Evolutionary conservation across 2,888 invertebrate genomes (phyloP), one percentile per base, ranked within the genome.

Genomic region (Erebia ligea): DNA sequence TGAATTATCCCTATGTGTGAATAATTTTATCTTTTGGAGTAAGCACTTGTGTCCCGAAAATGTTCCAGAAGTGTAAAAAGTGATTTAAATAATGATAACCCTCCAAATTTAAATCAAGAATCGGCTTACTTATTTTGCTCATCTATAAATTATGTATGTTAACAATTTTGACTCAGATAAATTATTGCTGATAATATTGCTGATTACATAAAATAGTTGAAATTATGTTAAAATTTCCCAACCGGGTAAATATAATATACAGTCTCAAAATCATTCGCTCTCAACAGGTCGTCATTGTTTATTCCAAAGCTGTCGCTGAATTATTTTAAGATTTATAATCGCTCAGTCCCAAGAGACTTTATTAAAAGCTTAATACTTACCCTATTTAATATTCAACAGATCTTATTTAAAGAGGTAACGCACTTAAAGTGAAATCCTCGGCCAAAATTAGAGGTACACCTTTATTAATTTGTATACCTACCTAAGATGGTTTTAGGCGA

Each of bases 321-420:
- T 62, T 62, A 62, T 48, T 62, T 62, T 19, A 61, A 61, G 45
- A 45, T 62, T 64, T 64, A 88, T 90, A 91, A 92, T 91, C 90
- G 88, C 88, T 85, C 84, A 82, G 84, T 83, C 86, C 82, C 83
- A 80, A 81, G 82, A 87, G 87, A 89, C 88, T 91, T 89, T 92
- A 92, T 93, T 92, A 92, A 91, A 91, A 88, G 90, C 90, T 88
- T 90, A 89, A 62, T 66, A 66, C 66, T 21, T 66, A 45, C 87
- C 85, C 91, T 92, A 91, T 92, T 91, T 91, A 66, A 66, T 66
- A 66, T 66, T 66, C 56, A 66, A 57, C 45, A 56, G 66, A 66
- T 56, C 54, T 66, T 66, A 66, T 66, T 66, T 66, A 40, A 66
- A 57, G 56, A 56, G 66, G 66, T 42, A 66, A 66, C 66, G 54